Base-by-base conservation (phyloP, 2,113 vertebrate species). In the Pogona vitticeps region DNA sequence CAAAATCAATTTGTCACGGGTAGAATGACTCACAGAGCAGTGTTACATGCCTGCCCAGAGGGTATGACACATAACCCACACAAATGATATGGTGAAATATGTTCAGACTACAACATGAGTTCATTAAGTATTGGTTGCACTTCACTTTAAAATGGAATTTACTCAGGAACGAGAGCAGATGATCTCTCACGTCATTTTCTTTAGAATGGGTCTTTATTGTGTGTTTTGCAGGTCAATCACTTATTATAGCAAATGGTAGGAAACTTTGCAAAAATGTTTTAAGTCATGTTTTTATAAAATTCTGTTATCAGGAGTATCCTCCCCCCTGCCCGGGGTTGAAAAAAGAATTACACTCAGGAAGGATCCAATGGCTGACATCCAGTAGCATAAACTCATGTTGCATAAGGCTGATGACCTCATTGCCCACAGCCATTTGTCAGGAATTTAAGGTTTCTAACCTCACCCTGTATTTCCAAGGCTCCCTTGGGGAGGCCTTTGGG, bases 1-100 rank as follows among this genome's bases (percentile, higher is more conserved):
- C 78, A 88, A 87, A 90, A 92, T 58, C 17, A 77, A 83, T 13
- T 81, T 83, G 15, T 20, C 63, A 5, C 38, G 10, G 17, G 40
- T 18, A 79, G 0, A 68, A 14, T 52, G 63, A 86, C 52, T n/a
- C 26, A 79, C 10, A 52, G 15, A 23, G 86, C 40, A 77, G 20
- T 1, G 31, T 36, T 12, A 28, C 7, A 42, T 0, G 70, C 77
- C 88, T 36, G 58, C 7, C 85, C 13, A 71, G 33, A n/a, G 58
- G 75, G 38, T 56, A 46, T 71, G 76, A 79, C 28, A 28, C 4
- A 33, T 6, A 36, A 52, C 12, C 7, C 52, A 52, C 21, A 73
- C n/a, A 8, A n/a, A 76, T 21, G 31, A 82, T 0, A 33, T 21
- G 2, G 38, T 65, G 80, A 89, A 81, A 73, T 65, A 61, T 26